Evolutionary conservation across 2,888 invertebrate genomes (phyloP), one percentile per base, ranked within the genome.

Genomic region (Orthonychiurus folsomi): DNA sequence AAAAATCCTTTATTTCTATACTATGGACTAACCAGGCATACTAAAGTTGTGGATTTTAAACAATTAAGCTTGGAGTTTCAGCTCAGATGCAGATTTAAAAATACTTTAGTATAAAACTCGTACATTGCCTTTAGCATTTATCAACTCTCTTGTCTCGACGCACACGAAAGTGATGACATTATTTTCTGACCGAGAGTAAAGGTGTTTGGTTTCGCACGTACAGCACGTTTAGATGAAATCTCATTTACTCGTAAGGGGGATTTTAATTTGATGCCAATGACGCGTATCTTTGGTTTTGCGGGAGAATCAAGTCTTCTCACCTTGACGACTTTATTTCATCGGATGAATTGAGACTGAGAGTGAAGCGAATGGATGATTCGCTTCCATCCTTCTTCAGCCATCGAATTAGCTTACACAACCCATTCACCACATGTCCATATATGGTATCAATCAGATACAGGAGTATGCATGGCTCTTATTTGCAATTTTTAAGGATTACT

Each of bases 151-250:
- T n/a, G n/a, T n/a, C n/a, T n/a, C n/a, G n/a, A n/a, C n/a, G n/a
- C n/a, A n/a, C n/a, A n/a, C n/a, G n/a, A n/a, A 37, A 37, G 37
- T 37, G 37, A 37, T 37, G 37, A 37, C 37, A 37, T 37, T 37
- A 37, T 37, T 37, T 9, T 37, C 37, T 15, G 37, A 37, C 37
- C 15, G 15, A 5, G 15, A 37, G 37, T 37, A 37, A 37, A 37
- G 37, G 37, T 15, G 37, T 37, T 37, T 37, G 37, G 37, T 37
- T 37, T 37, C 37, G 37, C 37, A 37, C 37, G 37, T 37, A 37
- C 9, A 37, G 15, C 37, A 37, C 9, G 15, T 37, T 37, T 9
- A 37, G 37, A 9, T 37, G 37, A 37, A 37, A 37, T 5, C 37
- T 37, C 37, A 37, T 37, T 37, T 37, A 15, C n/a, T n/a, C n/a